Evolutionary conservation across 2,888 invertebrate genomes (phyloP), one percentile per base, ranked within the genome.

Genomic region (Hermodice carunculata): DNA sequence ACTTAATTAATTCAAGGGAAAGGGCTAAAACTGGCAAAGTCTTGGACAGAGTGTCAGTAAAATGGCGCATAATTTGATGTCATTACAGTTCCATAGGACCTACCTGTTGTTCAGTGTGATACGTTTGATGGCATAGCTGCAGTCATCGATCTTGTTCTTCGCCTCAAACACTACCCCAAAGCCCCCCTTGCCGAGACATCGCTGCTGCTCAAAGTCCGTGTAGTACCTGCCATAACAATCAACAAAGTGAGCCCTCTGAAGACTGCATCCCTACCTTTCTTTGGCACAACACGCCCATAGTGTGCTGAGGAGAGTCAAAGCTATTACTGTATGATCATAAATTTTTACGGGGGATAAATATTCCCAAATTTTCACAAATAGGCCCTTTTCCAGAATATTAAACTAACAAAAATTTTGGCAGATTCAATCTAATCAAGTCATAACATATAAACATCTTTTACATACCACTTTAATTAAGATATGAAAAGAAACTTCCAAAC

Each of bases 131-230:
- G 98, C 98, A 86, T 98, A 99, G 66, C 91, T 91, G 75, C 94
- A 93, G 78, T 96, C 95, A 82, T 99, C 98, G 62, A 97, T 91
- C 84, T 94, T 95, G 85, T 98, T 96, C 82, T 90, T 91, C 0
- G 94, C 96, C 84, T 97, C 94, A 84, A 98, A 98, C 0, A 99
- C 98, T 1, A 98, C 92, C 0, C 98, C 98, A 86, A 97, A 99
- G 0, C 98, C 98, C 24, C 98, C 98, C 51, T 80, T 82, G 3
- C 87, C 88, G 6, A 88, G 80, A 43, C 82, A 77, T 49, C 81
- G 79, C 0, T 86, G 69, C 26, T 84, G 84, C 40, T 86, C 85
- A 86, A 96, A 98, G 83, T 97, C 97, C 1, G 90, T 90, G 70
- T 91, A 89, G 84, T 94, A 98, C 49, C 96, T 91, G 71, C 14